Evolutionary conservation across 2,888 invertebrate species (phyloP), one percentile per base, ranked within the genome.

Genomic region (Galerucella pusilla): DNA sequence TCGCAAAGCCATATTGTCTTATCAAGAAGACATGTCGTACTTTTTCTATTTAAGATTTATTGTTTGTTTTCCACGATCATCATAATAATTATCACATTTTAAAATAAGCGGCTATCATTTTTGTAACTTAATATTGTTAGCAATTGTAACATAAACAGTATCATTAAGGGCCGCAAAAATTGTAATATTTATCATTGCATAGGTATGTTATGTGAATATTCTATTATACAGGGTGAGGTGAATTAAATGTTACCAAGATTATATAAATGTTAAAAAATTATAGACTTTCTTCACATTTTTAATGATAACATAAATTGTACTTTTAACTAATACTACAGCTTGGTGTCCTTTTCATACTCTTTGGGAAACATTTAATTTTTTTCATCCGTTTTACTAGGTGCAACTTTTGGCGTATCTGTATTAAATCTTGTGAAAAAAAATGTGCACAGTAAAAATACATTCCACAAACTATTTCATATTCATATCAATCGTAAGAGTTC

Each of bases 31-130:
- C 25, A 54, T 61, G 12, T 28, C 64, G 74, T 66, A 54, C 28
- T 59, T 46, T 65, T 52, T 70, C 42, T 59, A 25, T 54, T 74
- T 74, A 66, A 61, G 14, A 71, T 49, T 45, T 16, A 61, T 59
- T 57, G 68, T 71, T 68, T 67, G 59, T 69, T 66, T 61, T 14
- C 60, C 74, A 74, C 70, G 35, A 65, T 73, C 68, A 61, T 70
- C 49, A 54, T 73, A 73, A 54, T 73, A 73, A 42, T 42, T 42
- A 42, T 75, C 71, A 71, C 71, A 75, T 67, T 49, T 75, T 73
- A 45, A 73, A 66, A 73, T 75, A 81, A 82, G 84, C 82, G 83
- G 84, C 84, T 84, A 83, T 83, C 82, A 84, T 84, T 82, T 83
- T 84, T 81, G 80, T 79, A 78, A 71, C 74, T 76, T 76, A 71